Percentiles rank a stretch among this genome's conserved stretches.
These are phyloP conservation scores for Uropsilus gracilis DNA, from an alignment of 2,113 vertebrate species.

Conservation along the genomic window DNA sequence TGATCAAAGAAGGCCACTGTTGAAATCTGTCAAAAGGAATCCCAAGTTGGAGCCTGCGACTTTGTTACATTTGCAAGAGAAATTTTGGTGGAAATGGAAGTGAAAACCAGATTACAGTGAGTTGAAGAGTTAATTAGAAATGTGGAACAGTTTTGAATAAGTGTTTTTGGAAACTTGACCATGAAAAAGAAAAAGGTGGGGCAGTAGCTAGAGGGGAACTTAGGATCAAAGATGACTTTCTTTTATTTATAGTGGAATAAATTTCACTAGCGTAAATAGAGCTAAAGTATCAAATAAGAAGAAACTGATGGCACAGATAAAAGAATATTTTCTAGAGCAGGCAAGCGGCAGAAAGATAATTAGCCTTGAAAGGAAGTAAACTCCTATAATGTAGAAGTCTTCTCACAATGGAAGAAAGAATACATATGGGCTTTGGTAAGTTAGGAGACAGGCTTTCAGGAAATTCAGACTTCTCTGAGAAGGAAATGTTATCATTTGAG, in stretches of 20 bases:
- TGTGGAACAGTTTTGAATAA: neutral
- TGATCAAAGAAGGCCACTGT: neutral
- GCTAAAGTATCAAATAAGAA: neutral
- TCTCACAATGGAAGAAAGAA: neutral
- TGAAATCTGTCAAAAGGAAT: neutral
- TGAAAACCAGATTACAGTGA: neutral
- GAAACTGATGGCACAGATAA: neutral
- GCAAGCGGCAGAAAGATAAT: neutral
- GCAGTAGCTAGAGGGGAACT: neutral
- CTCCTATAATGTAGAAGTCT: neutral
- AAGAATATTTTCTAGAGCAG: neutral
- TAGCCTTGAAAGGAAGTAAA: neutral
- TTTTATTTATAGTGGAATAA: neutral
- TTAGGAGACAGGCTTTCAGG: neutral
- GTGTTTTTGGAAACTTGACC: neutral
- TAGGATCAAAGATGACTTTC: neutral
- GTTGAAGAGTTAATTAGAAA: neutral
- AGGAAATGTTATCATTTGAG: neutral
- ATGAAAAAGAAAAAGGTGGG: neutral
- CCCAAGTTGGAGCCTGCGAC: neutral
- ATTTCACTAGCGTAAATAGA: neutral
- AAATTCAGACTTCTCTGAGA: slow-evolving; percentile 11
- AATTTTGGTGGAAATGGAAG: neutral
- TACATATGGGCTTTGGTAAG: neutral
- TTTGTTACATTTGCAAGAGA: neutral